phyloP scores from a whole-genome alignment of 2,113 vertebrate species.

The Malurus elegans region DNA sequence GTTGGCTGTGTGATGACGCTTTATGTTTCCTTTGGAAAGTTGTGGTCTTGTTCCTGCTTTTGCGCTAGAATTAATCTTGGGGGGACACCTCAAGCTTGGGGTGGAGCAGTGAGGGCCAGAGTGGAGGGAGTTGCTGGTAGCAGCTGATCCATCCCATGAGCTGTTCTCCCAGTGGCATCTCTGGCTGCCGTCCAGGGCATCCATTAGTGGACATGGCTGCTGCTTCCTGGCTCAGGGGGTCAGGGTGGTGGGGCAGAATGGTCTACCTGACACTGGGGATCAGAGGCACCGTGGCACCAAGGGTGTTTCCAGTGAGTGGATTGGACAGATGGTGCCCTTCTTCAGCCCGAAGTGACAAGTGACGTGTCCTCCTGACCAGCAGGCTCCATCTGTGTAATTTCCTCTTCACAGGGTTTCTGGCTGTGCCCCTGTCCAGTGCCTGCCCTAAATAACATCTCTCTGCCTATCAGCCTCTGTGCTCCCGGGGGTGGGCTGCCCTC shows the following conservation, averaged over 20 bases:
- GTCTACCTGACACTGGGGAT: fast-evolving
- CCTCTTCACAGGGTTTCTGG: background rate
- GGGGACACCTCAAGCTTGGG: background rate
- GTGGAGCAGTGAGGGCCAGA: background rate
- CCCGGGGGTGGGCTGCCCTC: background rate
- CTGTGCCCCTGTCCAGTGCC: background rate
- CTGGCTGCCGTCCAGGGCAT: background rate
- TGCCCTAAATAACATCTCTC: background rate
- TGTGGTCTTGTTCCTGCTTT: background rate
- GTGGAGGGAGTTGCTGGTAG: background rate
- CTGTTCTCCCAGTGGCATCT: background rate
- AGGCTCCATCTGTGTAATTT: constrained; percentile 39
- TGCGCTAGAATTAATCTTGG: background rate
- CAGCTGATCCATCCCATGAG: background rate
- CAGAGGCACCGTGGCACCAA: fast-evolving
- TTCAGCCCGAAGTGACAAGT: background rate
- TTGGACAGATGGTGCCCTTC: constrained; percentile 47
- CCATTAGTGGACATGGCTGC: fast-evolving
- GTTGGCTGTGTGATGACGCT: background rate
- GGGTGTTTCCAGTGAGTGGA: constrained; percentile 6
- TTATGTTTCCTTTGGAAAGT: background rate
- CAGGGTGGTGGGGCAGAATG: fast-evolving
- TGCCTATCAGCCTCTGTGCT: background rate
- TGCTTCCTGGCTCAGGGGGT: fast-evolving
- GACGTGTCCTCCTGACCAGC: constrained; percentile 12